phyloP scores from a whole-genome alignment of 92 coral and sea anemone species.

The Actinernus sp. region DNA sequence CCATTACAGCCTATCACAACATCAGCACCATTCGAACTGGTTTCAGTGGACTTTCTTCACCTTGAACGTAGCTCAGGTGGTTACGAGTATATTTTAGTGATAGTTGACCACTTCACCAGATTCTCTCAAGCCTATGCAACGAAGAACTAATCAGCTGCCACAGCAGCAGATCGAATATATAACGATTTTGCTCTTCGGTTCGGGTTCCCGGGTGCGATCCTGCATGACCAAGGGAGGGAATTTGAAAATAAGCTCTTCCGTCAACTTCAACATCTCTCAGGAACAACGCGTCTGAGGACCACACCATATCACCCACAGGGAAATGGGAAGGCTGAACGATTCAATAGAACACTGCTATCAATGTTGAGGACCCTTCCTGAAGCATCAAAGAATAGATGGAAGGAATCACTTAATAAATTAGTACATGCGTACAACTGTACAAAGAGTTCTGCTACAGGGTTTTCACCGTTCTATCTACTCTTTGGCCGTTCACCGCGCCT shows the following conservation, averaged over 20 bases:
- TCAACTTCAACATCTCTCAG: conserved; percentile 33
- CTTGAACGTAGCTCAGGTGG: conserved; percentile 16
- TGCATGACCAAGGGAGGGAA: conserved; percentile 54
- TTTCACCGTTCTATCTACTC: conserved; percentile 8
- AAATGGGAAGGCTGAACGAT: conserved; percentile 43
- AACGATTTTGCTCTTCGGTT: conserved; percentile 35
- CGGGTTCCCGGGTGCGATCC: conserved; percentile 30
- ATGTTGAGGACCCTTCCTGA: too few species aligned
- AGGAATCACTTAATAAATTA: conserved; percentile 38
- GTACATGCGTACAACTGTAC: not conserved
- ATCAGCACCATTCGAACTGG: conserved; percentile 35
- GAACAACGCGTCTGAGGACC: conserved; percentile 32
- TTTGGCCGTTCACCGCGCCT: conserved; percentile 16
- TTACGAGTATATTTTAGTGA: conserved; percentile 25
- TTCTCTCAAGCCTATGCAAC: conserved; percentile 33
- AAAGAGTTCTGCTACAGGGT: not conserved
- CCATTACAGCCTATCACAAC: conserved; percentile 3
- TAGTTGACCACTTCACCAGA: conserved; percentile 34
- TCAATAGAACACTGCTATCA: conserved; percentile 24
- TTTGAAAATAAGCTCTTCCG: conserved; percentile 39
- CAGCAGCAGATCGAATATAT: conserved; percentile 36
- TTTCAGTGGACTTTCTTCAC: conserved; percentile 46
- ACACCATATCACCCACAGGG: conserved; percentile 51
- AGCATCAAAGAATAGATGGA: too few species aligned
- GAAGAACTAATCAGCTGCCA: conserved; percentile 26